Base-by-base conservation (phyloP, 1,140 invertebrate species). In the Zaprionus ghesquierei region DNA sequence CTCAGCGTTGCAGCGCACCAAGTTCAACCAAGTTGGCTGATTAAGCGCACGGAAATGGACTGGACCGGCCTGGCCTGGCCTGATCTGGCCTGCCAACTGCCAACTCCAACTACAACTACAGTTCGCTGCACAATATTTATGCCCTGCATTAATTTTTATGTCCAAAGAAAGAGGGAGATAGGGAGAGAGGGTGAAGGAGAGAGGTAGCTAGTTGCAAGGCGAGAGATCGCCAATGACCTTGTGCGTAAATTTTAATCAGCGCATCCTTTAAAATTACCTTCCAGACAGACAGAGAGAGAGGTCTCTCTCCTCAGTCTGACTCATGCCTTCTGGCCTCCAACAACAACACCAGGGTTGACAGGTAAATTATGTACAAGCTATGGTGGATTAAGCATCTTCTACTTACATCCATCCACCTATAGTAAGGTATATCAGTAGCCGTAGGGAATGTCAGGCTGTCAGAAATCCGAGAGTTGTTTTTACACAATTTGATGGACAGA, bases 241-340 rank as follows among this genome's bases (percentile, higher is more conserved):
- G 82, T 78, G 78, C 71, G 75, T 87, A 86, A 81, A 86, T 85
- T 81, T 81, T 81, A 86, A 87, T 86, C 81, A 87, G 63, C 60
- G 51, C 64, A 71, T 75, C 77, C 81, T 84, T 73, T 27, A 66
- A 64, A 44, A 41, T 59, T 41, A 51, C 41, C 29, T 35, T 61
- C 56, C 56, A 61, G 46, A 10, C 55, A 35, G 22, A 5, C 9
- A 13, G 50, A 29, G 27, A 31, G 29, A 51, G 69, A 46, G 6
- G 35, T 41, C 35, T 41, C 35, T 41, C 41, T 31, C n/a, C 13
- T 35, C 58, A n/a, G 13, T 12, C 22, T 55, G 66, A 69, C 59
- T 69, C 59, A 63, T 25, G 9, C 35, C 27, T 9, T 9, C 13
- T 18, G 38, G 12, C 22, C 25, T 51, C 44, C 18, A 9, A 20